These are phyloP conservation scores for Lasioglossum albipes DNA, from an alignment of 1,140 invertebrate genomes.

Conservation along the genomic window DNA sequence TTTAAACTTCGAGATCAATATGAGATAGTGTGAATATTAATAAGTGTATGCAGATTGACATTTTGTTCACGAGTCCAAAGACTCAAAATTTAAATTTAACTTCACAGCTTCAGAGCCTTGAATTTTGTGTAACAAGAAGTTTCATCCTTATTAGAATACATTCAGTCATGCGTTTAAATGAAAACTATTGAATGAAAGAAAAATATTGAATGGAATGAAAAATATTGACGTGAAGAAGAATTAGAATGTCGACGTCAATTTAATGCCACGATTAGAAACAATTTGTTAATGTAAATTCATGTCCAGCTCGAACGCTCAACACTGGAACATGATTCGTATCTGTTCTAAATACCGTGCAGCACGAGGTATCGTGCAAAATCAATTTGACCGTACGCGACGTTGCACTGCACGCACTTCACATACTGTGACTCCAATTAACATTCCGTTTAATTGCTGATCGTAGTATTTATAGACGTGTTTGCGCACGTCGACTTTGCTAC, in stretches of 20 bases:
- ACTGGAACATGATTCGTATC: slow-evolving; percentile 2
- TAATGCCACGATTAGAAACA: not conserved
- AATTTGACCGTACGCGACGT: slow-evolving; percentile 19
- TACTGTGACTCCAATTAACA: slow-evolving; percentile 35
- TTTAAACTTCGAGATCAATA: too few relatives aligned
- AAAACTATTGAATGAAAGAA: too few relatives aligned
- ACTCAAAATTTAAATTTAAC: too few relatives aligned
- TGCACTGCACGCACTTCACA: not conserved
- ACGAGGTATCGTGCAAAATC: not conserved
- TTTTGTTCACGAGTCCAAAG: too few relatives aligned
- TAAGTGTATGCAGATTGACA: too few relatives aligned
- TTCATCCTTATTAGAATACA: too few relatives aligned
- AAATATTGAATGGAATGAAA: too few relatives aligned
- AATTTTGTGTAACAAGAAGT: too few relatives aligned
- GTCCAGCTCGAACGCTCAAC: not conserved
- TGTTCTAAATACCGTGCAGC: slow-evolving; percentile 33
- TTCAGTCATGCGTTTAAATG: too few relatives aligned
- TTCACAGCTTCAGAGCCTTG: too few relatives aligned
- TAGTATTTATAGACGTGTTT: not conserved
- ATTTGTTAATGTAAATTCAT: slow-evolving; percentile 13
- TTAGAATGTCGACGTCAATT: not conserved
- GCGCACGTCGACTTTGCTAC: not conserved
- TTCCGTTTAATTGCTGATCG: slow-evolving; percentile 23
- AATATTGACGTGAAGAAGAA: not conserved
- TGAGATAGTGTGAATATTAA: too few relatives aligned